phyloP scores from a whole-genome alignment of 1,140 invertebrate species.

The Lepidotrigona ventralis region DNA sequence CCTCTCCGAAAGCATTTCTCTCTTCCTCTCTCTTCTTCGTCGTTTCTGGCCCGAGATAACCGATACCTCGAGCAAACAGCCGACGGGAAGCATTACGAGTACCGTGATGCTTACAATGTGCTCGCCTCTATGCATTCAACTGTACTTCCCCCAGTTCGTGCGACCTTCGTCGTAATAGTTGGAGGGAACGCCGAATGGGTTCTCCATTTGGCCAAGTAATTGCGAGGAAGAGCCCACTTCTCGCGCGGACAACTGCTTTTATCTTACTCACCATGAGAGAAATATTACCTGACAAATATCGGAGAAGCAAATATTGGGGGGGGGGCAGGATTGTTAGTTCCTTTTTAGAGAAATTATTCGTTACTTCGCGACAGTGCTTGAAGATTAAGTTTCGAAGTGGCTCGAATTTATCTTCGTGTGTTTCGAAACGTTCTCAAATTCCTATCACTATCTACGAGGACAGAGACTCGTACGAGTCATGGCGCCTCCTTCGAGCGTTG shows the following conservation, averaged over 20 bases:
- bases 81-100: conserved; percentile 59
- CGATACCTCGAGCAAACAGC: conserved; percentile 57
- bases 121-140: conserved; percentile 42
- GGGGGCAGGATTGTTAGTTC: not conserved
- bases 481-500: conserved; percentile 46
- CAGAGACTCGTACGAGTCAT: conserved; percentile 47
- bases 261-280: not conserved
- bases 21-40: conserved; percentile 24
- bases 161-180: conserved; percentile 50
- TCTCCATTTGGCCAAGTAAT: conserved; percentile 10
- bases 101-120: conserved; percentile 61
- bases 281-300: not conserved
- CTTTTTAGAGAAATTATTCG: not conserved
- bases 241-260: not conserved
- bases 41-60: conserved; percentile 41
- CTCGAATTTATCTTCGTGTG: no score
- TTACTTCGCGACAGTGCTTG: not conserved
- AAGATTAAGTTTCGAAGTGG: conserved; percentile 11
- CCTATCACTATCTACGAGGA: not conserved
- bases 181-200: not conserved
- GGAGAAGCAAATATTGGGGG: not conserved
- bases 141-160: conserved; percentile 33
- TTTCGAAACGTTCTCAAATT: no score
- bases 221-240: not conserved
- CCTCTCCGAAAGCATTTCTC: not conserved